phyloP scores from a whole-genome alignment of 2,888 invertebrate genomes.

The Incurvaria masculella region DNA sequence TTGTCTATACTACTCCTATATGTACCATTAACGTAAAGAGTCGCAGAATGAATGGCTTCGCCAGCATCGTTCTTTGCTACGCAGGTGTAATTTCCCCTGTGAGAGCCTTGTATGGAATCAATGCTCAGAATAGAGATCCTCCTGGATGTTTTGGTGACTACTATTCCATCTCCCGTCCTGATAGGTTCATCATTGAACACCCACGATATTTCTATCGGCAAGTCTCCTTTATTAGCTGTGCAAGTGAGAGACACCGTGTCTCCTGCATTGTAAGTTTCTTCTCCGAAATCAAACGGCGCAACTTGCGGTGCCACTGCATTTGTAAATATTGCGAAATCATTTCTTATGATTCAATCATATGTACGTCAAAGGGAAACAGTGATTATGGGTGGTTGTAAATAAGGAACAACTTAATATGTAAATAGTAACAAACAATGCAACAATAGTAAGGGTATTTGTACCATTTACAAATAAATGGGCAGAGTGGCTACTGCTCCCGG shows the following conservation, averaged over 20 bases:
- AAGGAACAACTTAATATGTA: too few species aligned
- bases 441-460: slow-evolving; percentile 26
- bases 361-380: neutral
- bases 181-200: slow-evolving; percentile 34
- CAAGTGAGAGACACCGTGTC: slow-evolving; percentile 64
- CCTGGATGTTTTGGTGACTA: slow-evolving; percentile 42
- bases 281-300: slow-evolving; percentile 61
- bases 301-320: slow-evolving; percentile 59
- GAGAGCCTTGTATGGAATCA: slow-evolving; percentile 46
- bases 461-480: slow-evolving; percentile 68
- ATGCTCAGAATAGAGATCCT: slow-evolving; percentile 51
- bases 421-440: too few species aligned
- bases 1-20: neutral
- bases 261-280: slow-evolving; percentile 57
- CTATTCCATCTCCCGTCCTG: slow-evolving; percentile 40
- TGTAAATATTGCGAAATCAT: slow-evolving; percentile 1
- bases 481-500: slow-evolving; percentile 61
- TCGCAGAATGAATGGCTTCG: slow-evolving; percentile 36
- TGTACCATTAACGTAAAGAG: slow-evolving; percentile 47
- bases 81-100: slow-evolving; percentile 54
- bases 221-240: slow-evolving; percentile 65
- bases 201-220: slow-evolving; percentile 68
- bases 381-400: neutral
- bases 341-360: neutral
- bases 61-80: slow-evolving; percentile 52